Conservation (phyloP, 2,113 vertebrate species). For the Anarhynchus alexandrinus region DNA sequence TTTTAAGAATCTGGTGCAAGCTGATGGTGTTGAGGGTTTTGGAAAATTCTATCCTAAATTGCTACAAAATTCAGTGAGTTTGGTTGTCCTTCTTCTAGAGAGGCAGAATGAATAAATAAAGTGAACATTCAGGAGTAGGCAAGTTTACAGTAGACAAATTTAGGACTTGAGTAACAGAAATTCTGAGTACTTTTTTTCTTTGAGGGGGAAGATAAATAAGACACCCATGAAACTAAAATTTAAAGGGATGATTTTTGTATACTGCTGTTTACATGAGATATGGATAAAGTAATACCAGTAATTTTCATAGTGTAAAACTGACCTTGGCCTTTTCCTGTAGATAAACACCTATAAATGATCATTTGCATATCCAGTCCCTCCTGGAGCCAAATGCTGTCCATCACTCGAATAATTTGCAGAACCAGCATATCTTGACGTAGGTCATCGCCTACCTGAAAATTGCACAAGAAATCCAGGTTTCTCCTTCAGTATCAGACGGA, state of each 20-base stretch:
- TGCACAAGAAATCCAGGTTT: background rate
- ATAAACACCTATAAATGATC: conserved; percentile 65
- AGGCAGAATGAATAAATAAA: background rate
- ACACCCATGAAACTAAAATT: background rate
- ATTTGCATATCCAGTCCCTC: conserved; percentile 70
- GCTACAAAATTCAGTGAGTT: background rate
- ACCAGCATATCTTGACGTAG: conserved; percentile 68
- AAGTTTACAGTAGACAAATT: background rate
- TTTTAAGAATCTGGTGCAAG: background rate
- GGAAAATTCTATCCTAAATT: background rate
- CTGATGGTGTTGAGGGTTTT: background rate
- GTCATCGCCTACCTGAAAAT: conserved; percentile 62
- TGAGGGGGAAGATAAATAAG: background rate
- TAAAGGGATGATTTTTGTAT: background rate
- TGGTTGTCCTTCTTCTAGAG: background rate
- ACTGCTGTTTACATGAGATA: background rate
- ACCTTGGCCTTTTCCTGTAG: conserved; percentile 69
- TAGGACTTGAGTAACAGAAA: background rate
- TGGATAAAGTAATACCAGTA: background rate
- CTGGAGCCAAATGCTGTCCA: conserved; percentile 68
- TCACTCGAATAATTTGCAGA: conserved; percentile 64
- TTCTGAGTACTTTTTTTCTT: background rate
- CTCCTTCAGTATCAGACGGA: background rate
- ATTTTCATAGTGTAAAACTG: background rate
- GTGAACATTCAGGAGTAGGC: background rate